A percentile compares a stretch with the other conserved stretches of the same genome.
phyloP scores from a whole-genome alignment of 2,113 vertebrate species.

The Gavialis gangeticus region DNA sequence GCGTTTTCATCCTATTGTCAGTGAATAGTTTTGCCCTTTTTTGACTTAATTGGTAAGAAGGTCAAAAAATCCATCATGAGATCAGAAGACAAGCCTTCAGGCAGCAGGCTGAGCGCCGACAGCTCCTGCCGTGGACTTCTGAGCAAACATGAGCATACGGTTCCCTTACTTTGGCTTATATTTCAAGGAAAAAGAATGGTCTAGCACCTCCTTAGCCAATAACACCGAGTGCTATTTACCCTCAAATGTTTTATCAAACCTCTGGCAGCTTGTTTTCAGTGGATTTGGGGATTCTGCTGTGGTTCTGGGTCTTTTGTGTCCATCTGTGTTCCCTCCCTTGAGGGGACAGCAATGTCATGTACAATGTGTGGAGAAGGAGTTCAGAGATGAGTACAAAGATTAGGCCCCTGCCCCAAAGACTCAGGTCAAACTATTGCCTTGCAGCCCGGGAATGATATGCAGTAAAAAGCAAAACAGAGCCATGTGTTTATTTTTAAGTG shows the following conservation, averaged over 20 bases:
- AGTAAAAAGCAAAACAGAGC: background rate
- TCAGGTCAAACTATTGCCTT: background rate
- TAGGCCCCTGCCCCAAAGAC: background rate
- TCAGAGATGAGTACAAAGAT: background rate
- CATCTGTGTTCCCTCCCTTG: background rate
- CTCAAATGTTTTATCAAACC: background rate
- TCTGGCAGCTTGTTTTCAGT: background rate
- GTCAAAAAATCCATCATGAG: background rate
- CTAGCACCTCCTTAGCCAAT: background rate
- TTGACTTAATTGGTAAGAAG: background rate
- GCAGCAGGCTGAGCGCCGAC: background rate
- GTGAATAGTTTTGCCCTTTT: background rate
- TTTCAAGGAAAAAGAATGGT: background rate
- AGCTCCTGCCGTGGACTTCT: background rate
- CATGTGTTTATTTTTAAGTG: background rate
- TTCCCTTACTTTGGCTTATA: background rate
- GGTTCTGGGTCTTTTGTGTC: background rate
- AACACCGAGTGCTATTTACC: background rate
- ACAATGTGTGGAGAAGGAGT: background rate
- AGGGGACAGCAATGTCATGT: background rate
- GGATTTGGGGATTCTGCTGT: background rate
- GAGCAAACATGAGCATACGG: accelerated
- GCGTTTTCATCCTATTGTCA: background rate
- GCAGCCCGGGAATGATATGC: background rate
- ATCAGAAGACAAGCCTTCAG: background rate